Percentiles rank a stretch among this genome's conserved stretches.
These are phyloP conservation scores for Leucophenga maculata DNA, from an alignment of 2,888 invertebrate species.

Conservation along the genomic window DNA sequence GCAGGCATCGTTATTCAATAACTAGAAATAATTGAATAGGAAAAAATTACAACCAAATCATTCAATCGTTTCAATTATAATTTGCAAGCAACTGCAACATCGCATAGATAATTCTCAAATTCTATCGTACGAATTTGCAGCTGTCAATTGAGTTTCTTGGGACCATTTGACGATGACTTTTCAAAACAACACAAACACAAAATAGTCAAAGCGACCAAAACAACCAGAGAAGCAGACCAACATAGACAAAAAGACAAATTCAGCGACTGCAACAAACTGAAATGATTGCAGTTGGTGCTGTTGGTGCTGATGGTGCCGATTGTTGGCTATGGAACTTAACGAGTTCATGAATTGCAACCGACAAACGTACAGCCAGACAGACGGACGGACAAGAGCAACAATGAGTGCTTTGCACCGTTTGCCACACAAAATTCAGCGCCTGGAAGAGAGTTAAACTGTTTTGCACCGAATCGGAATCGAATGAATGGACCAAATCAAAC, in stretches of 20 bases:
- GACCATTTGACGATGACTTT: conserved; percentile 2
- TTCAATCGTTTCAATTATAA: conserved; percentile 60
- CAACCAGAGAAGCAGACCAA: conserved; percentile 25
- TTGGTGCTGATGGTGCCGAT: conserved; percentile 34
- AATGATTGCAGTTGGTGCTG: conserved; percentile 10
- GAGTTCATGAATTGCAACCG: conserved; percentile 35
- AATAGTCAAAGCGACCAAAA: neutral
- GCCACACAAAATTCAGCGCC: conserved; percentile 1
- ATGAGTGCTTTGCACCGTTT: conserved; percentile 15
- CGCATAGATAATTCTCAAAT: conserved; percentile 2
- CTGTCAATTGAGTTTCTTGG: conserved; percentile 23
- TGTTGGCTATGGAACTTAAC: conserved; percentile 46
- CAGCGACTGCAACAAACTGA: conserved; percentile 19
- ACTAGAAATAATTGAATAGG: conserved; percentile 41
- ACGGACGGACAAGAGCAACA: neutral
- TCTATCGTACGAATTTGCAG: neutral
- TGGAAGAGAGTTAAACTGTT: neutral
- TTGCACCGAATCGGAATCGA: too few species aligned
- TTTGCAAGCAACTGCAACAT: conserved; percentile 41
- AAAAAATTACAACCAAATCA: conserved; percentile 60
- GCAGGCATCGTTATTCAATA: conserved; percentile 20
- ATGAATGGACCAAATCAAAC: neutral
- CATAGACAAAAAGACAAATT: conserved; percentile 24
- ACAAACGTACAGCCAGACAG: neutral
- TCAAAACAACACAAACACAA: neutral